phyloP scores from a whole-genome alignment of 2,888 invertebrate genomes.

The Folsomia candida region DNA sequence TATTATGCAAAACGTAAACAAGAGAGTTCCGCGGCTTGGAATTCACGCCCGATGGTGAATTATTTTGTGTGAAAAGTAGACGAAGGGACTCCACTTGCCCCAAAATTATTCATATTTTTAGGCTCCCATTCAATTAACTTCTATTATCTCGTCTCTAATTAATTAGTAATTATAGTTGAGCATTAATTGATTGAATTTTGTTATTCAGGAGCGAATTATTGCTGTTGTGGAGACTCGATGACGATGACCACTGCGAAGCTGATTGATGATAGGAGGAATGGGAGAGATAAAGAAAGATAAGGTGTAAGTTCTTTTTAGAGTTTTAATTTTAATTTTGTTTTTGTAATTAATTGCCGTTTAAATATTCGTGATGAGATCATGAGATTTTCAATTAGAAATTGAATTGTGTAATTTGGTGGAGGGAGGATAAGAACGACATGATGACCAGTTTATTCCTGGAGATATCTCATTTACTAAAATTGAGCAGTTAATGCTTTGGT shows the following conservation, averaged over 20 bases:
- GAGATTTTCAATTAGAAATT: background rate
- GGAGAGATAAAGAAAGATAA: background rate
- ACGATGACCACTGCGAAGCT: background rate
- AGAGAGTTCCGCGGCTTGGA: background rate
- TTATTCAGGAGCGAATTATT: no score
- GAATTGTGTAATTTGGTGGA: background rate
- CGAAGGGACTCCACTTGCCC: no score
- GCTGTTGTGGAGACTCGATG: no score
- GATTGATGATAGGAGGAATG: background rate
- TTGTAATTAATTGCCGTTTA: no score
- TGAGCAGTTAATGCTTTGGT: background rate
- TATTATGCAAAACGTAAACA: slow-evolving; percentile 6
- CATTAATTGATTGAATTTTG: no score
- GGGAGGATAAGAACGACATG: background rate
- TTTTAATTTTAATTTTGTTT: no score
- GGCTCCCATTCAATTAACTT: no score
- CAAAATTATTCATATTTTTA: no score
- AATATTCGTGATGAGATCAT: no score
- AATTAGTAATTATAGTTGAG: no score
- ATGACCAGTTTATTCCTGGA: background rate
- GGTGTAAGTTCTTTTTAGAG: background rate
- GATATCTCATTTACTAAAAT: background rate
- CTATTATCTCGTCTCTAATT: no score
- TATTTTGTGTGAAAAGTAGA: no score
- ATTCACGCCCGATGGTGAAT: background rate